Evolutionary conservation across 2,797 vertebrate species (phyloP), one percentile per base, ranked within the genome.

Genomic region (Paguma larvata): DNA sequence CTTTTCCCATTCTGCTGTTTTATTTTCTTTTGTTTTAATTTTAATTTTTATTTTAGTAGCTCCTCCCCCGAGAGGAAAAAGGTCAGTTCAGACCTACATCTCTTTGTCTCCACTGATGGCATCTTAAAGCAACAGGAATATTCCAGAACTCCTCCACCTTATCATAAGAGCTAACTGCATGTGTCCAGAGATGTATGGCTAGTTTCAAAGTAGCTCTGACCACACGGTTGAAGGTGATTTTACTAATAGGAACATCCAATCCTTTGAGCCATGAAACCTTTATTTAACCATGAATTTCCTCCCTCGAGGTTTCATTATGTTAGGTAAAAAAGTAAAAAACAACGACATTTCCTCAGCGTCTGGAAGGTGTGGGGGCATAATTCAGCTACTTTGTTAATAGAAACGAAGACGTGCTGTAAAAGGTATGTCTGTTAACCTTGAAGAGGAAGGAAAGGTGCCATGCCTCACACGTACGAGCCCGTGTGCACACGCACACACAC

Each of bases 271-370:
- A n/a, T 41, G 73, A 77, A 87, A 51, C 77, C 5, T 56, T 51
- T 59, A 38, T 59, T 75, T 56, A 89, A 41, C 70, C n/a, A 85
- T 53, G 62, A 82, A 72, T 91, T 96, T 89, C 18, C 34, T 89
- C 72, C 73, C 67, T 91, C 2, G 0, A 62, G 30, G 0, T 94
- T 89, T 96, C 59, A 89, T 85, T 89, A 44, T 38, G 27, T 70
- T 89, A 53, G 15, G 27, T 70, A 44, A 97, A 95, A 93, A 70
- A 72, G 77, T 63, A 56, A 85, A 77, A 93, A 85, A 77, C 67
- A 94, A 53, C 38, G 67, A 46, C 19, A 41, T 9, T 41, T 16
- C 63, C 92, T 59, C 88, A 73, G 38, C 85, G 41, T 34, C 62
- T 88, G 30, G 44, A 62, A 73, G 75, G 5, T 18, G 0, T 1